Evolutionary conservation across 1,140 invertebrate genomes (phyloP).

Genomic region (Brachionus rotundiformis): DNA sequence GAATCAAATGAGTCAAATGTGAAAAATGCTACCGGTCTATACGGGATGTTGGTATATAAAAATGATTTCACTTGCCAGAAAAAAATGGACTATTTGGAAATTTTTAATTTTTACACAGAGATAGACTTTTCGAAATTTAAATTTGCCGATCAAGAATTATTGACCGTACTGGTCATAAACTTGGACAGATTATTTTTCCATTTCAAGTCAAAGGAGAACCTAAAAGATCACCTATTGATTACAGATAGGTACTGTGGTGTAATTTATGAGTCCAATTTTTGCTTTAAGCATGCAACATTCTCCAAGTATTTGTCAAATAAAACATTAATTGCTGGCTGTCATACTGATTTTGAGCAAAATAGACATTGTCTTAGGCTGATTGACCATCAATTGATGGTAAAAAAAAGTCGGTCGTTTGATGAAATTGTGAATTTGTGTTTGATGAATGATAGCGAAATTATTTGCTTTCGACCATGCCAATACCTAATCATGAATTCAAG

Average conservation of each 20-base stretch:
- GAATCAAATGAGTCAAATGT: not conserved
- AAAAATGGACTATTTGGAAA: not conserved
- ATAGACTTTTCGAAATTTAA: not conserved
- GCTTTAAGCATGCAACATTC: not conserved
- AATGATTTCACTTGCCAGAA: not conserved
- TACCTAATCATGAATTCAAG: not conserved
- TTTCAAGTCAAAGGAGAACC: not conserved
- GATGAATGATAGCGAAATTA: not conserved
- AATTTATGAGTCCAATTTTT: not conserved
- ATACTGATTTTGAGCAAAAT: constrained; percentile 10
- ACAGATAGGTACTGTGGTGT: not conserved
- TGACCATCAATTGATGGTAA: not conserved
- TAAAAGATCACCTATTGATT: not conserved
- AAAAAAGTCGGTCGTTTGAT: not conserved
- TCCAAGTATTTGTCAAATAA: not conserved
- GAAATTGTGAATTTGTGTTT: not conserved
- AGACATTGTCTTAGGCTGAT: not conserved
- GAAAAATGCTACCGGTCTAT: not conserved
- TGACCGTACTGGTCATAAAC: not conserved
- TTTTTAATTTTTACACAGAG: not conserved
- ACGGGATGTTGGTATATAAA: not conserved
- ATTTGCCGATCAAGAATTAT: not conserved
- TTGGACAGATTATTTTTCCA: not conserved
- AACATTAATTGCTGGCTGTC: not conserved
- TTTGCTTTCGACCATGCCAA: not conserved